Percentiles rank a stretch among this genome's conserved stretches.
These are phyloP conservation scores for Xylota segnis DNA, from an alignment of 2,888 invertebrate species.

Conservation along the genomic window DNA sequence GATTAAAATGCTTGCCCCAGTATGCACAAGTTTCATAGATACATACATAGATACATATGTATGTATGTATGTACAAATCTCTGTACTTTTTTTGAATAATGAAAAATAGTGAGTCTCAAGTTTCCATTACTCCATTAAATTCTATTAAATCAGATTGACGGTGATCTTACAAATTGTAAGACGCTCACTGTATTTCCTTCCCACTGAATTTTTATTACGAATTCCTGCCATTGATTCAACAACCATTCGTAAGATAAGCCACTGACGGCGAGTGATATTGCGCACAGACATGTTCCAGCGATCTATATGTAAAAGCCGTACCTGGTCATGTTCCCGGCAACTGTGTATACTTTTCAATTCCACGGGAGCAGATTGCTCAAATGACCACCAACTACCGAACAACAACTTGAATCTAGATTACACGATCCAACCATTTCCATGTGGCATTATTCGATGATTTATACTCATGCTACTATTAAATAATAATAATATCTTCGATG, in stretches of 20 bases:
- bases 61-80: background rate
- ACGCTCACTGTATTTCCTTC: conserved; percentile 68
- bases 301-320: conserved; percentile 38
- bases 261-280: conserved; percentile 65
- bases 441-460: conserved; percentile 76
- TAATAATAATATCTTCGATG: conserved; percentile 76
- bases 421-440: conserved; percentile 65
- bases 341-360: conserved; percentile 60
- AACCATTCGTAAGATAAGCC: conserved; percentile 65
- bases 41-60: no score
- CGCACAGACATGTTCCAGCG: conserved; percentile 46
- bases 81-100: background rate
- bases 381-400: conserved; percentile 72
- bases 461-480: conserved; percentile 75
- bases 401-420: conserved; percentile 70
- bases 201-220: conserved; percentile 61
- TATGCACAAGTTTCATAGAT: background rate
- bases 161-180: conserved; percentile 71
- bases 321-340: conserved; percentile 10
- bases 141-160: conserved; percentile 65
- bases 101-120: conserved; percentile 25
- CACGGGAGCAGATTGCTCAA: conserved; percentile 72
- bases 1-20: background rate
- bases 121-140: conserved; percentile 63
- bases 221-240: conserved; percentile 62